A percentile compares a stretch with the other conserved stretches of the same genome.
Conservation (phyloP, 2,888 invertebrate species). For the Sesia apiformis region DNA sequence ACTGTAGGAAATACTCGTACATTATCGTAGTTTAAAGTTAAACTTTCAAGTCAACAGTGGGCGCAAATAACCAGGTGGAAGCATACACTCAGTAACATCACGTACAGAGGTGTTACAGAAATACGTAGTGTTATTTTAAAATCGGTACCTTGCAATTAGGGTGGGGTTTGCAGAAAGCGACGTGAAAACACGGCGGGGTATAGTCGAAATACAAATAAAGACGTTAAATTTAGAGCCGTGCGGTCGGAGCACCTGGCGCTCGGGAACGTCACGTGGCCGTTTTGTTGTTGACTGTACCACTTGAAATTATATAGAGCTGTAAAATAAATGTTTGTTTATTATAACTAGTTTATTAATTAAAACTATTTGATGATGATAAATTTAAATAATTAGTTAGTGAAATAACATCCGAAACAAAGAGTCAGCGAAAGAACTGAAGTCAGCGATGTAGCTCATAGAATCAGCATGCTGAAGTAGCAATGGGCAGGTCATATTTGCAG, state of each 20-base stretch:
- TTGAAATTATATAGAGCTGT: slow-evolving; percentile 29
- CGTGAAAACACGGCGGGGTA: slow-evolving; percentile 27
- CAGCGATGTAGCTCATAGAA: too few relatives aligned
- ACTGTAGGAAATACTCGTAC: too few relatives aligned
- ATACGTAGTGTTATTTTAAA: slow-evolving; percentile 47
- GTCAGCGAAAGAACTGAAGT: too few relatives aligned
- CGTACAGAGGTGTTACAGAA: slow-evolving; percentile 14
- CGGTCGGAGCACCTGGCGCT: slow-evolving; percentile 65
- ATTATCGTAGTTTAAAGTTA: too few relatives aligned
- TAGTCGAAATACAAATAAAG: slow-evolving; percentile 68
- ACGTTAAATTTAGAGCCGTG: slow-evolving; percentile 70
- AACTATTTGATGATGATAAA: too few relatives aligned
- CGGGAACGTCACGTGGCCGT: slow-evolving; percentile 36
- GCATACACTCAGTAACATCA: neutral
- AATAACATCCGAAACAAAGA: too few relatives aligned
- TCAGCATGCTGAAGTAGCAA: too few relatives aligned
- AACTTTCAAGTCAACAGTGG: too few relatives aligned
- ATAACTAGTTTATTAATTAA: too few relatives aligned
- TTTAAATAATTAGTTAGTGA: too few relatives aligned
- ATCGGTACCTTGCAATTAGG: slow-evolving; percentile 45
- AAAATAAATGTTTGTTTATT: neutral
- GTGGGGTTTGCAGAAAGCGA: slow-evolving; percentile 24
- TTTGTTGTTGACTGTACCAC: slow-evolving; percentile 48
- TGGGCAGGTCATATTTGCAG: too few relatives aligned
- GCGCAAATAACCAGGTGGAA: slow-evolving; percentile 5